Percentiles rank a stretch among this genome's conserved stretches.
These are phyloP conservation scores for Pelecanus crispus DNA, from an alignment of 2,113 vertebrate species.

Conservation along the genomic window DNA sequence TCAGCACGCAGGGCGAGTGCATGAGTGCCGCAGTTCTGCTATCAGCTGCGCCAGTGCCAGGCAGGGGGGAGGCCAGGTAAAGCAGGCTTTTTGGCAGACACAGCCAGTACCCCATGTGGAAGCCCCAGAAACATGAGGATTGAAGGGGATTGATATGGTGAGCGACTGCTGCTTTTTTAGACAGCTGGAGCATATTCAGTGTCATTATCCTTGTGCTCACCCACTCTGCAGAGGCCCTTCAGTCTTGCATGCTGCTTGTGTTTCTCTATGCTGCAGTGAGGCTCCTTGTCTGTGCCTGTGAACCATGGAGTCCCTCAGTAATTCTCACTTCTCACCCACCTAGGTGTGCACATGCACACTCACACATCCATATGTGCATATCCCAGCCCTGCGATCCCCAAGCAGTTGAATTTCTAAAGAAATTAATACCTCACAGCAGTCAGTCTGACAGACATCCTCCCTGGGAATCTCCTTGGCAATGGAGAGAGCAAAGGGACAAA, in stretches of 20 bases:
- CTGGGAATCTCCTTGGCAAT: not conserved
- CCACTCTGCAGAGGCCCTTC: not conserved
- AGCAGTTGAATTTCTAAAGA: constrained; percentile 2
- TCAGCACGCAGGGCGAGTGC: not conserved
- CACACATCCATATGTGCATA: not conserved
- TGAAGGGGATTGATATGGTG: not conserved
- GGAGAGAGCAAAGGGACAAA: not conserved
- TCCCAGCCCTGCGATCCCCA: not conserved
- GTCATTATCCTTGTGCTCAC: not conserved
- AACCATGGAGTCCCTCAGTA: not conserved
- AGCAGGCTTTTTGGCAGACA: not conserved
- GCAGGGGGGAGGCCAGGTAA: not conserved
- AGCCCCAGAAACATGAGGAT: not conserved
- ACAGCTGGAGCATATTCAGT: not conserved
- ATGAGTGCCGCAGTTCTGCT: not conserved
- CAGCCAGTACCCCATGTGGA: not conserved
- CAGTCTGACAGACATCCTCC: not conserved
- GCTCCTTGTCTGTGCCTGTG: not conserved
- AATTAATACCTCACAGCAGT: not conserved
- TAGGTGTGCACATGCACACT: not conserved
- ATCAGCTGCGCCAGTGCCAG: not conserved
- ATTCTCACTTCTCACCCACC: not conserved
- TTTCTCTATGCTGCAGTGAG: not conserved
- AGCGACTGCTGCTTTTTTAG: not conserved
- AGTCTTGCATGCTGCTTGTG: not conserved